Evolutionary conservation across 2,888 invertebrate species (phyloP), one percentile per base, ranked within the genome.

Genomic region (Pemphredon lugubris): DNA sequence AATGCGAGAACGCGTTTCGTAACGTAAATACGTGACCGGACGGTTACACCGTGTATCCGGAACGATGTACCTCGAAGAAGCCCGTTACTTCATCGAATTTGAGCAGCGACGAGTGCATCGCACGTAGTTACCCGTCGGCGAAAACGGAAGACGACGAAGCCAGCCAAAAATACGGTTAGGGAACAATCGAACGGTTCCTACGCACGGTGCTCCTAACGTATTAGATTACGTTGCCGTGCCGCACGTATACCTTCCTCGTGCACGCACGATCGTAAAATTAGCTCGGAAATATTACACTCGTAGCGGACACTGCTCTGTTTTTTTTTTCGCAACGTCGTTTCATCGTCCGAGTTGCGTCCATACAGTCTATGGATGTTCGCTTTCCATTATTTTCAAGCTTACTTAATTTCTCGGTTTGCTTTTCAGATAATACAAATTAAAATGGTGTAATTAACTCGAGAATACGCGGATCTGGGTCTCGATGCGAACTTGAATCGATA

Each of bases 1-100:
- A 78, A 79, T 67, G 70, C 67, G 65, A 74, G 67, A 77, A 77
- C 76, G 58, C 64, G 61, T 82, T 75, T 82, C 83, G 72, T 82
- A 84, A 84, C 54, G 58, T 71, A 67, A 69, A 75, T 48, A 51
- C 68, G 64, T 26, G 7, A 7, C 16, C 21, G 58, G 30, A 37
- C 42, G 54, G 16, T 13, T 39, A 21, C 53, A 44, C 51, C 47
- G 42, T 34, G 72, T 65, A 51, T 37, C 44, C 55, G 68, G 54
- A 64, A 21, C 69, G 54, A 61, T 64, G 39, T 23, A 30, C 34
- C 39, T 53, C 23, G 18, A 9, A 44, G 78, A 75, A 74, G 58
- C 69, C 79, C 54, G 64, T 64, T 67, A 71, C 47, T 61, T 64
- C 67, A 39, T 54, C 34, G 59, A 75, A 75, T 64, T 75, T 64